Conservation (phyloP, 1,140 invertebrate genomes). For the Drosophila rhopaloa region DNA sequence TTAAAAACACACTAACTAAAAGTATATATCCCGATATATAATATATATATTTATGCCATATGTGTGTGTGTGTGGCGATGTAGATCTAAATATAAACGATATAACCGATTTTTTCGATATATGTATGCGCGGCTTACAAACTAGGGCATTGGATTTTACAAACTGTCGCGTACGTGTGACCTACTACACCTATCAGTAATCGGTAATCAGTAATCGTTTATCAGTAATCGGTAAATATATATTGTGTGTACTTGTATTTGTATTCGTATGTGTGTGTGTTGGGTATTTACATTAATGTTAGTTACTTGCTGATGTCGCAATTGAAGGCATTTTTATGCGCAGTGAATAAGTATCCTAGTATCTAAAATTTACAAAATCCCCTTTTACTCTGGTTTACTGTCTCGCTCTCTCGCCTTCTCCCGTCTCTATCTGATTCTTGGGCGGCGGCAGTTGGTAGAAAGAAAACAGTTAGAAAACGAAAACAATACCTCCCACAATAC, state of each 20-base stretch:
- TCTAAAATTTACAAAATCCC: conserved; percentile 50
- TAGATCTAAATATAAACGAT: conserved; percentile 37
- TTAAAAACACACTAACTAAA: conserved; percentile 63
- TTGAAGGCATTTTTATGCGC: conserved; percentile 78
- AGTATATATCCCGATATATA: conserved; percentile 34
- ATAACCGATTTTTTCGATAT: conserved; percentile 38
- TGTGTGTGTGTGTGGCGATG: conserved; percentile 26
- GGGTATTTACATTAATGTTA: conserved; percentile 72
- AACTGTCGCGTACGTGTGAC: conserved; percentile 17
- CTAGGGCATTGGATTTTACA: conserved; percentile 53
- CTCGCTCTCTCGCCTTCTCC: conserved; percentile 24
- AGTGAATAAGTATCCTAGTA: conserved; percentile 52
- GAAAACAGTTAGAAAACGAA: conserved; percentile 44
- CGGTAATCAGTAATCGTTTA: conserved; percentile 18
- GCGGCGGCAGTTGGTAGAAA: conserved; percentile 59
- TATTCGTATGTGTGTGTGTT: conserved; percentile 24
- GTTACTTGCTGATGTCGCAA: conserved; percentile 63
- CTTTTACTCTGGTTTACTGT: conserved; percentile 3
- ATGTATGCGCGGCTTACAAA: conserved; percentile 27
- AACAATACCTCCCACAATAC: conserved; percentile 11
- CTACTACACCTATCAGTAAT: conserved; percentile 28
- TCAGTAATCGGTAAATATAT: conserved; percentile 29
- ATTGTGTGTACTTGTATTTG: conserved; percentile 17
- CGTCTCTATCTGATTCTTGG: conserved; percentile 38
- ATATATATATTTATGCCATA: conserved; percentile 36